Conservation (phyloP, 2,888 invertebrate genomes). For the Anagyrus pseudococci region DNA sequence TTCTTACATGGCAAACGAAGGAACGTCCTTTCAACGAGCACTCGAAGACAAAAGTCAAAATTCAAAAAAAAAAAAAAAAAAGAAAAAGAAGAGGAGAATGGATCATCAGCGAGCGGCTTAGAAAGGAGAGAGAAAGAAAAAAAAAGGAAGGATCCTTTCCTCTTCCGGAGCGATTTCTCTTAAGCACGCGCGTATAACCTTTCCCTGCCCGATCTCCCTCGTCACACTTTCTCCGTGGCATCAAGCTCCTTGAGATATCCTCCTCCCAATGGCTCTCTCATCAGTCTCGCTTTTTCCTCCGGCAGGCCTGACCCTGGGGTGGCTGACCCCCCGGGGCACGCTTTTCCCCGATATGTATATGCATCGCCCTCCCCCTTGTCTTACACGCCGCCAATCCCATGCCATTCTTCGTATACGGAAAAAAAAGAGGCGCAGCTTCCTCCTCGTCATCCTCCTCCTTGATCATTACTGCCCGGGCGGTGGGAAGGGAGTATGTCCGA, state of each 20-base stretch:
- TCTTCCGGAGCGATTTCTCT: conserved; percentile 28
- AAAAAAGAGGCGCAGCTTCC: too few species aligned
- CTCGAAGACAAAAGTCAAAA: too few species aligned
- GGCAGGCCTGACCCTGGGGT: not conserved
- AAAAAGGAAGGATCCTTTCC: not conserved
- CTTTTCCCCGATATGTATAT: too few species aligned
- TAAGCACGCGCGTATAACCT: conserved; percentile 28
- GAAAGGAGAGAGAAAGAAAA: not conserved
- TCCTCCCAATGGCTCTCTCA: too few species aligned
- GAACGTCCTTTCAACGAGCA: too few species aligned
- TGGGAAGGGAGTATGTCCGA: conserved; percentile 2
- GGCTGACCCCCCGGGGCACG: too few species aligned
- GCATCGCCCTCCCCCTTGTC: too few species aligned
- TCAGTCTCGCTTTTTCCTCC: not conserved
- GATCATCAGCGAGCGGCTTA: not conserved
- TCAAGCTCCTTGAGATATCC: not conserved
- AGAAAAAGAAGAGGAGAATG: not conserved
- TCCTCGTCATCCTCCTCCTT: not conserved
- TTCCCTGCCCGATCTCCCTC: conserved; percentile 30
- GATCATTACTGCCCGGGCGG: conserved; percentile 10
- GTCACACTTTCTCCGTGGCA: conserved; percentile 1
- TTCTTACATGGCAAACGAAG: too few species aligned
- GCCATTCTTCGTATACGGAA: too few species aligned
- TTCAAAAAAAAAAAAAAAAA: not conserved
- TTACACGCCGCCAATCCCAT: not conserved